Evolutionary conservation across 2,888 invertebrate genomes (phyloP).

Genomic region (Tuberolachnus salignus): DNA sequence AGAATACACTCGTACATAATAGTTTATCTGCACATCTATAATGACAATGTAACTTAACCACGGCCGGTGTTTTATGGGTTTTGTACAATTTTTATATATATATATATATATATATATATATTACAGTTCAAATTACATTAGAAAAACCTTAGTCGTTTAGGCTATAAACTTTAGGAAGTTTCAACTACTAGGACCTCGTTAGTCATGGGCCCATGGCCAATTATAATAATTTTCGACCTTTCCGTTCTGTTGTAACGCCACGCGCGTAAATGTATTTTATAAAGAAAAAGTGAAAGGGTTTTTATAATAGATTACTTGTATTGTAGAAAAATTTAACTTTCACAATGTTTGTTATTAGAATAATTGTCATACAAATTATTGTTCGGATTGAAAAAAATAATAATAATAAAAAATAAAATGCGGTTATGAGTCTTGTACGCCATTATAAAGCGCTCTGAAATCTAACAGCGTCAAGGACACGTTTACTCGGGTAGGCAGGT

Average conservation of each 20-base stretch:
- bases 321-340: slow-evolving; percentile 37
- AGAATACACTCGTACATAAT: too few relatives aligned
- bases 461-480: neutral
- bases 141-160: neutral
- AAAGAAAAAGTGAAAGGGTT: slow-evolving; percentile 48
- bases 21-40: too few relatives aligned
- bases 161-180: slow-evolving; percentile 22
- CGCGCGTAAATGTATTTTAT: neutral
- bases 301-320: slow-evolving; percentile 25
- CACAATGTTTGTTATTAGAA: slow-evolving; percentile 32
- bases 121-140: neutral
- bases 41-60: too few relatives aligned
- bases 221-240: slow-evolving; percentile 28
- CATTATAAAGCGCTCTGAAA: slow-evolving; percentile 20
- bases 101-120: too few relatives aligned
- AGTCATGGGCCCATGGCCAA: slow-evolving; percentile 50
- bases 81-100: too few relatives aligned
- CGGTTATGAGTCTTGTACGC: neutral
- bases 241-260: slow-evolving; percentile 13
- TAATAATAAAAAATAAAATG: neutral
- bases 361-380: slow-evolving; percentile 32
- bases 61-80: too few relatives aligned
- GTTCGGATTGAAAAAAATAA: slow-evolving; percentile 25
- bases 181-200: slow-evolving; percentile 28
- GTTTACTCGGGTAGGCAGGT: neutral